Conservation (phyloP, 2,888 invertebrate species). For the Eupithecia abbreviata region DNA sequence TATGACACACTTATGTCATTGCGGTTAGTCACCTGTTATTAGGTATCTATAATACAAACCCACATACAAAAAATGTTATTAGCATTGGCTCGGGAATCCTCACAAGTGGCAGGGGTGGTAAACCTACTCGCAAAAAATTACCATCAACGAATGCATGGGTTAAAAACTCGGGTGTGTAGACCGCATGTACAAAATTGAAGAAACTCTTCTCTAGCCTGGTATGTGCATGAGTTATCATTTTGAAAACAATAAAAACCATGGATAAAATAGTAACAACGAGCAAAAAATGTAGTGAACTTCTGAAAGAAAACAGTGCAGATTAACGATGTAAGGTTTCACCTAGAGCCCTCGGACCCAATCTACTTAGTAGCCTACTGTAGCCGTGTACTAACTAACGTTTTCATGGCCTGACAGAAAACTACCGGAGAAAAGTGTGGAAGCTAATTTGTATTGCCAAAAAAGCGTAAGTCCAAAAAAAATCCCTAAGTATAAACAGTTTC, state of each 20-base stretch:
- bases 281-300: constrained; percentile 55
- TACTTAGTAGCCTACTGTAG: constrained; percentile 60
- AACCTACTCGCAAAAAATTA: constrained; percentile 49
- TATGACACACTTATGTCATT: constrained; percentile 14
- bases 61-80: constrained; percentile 52
- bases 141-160: not conserved
- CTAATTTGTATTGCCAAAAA: not conserved
- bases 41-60: constrained; percentile 28
- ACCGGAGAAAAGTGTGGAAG: constrained; percentile 15
- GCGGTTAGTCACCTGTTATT: constrained; percentile 7
- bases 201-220: not conserved
- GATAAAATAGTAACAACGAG: not conserved
- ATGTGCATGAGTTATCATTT: not conserved
- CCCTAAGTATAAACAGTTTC: not conserved
- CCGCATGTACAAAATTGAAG: not conserved
- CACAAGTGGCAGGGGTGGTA: constrained; percentile 58
- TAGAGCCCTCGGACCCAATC: constrained; percentile 58
- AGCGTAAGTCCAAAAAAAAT: not conserved
- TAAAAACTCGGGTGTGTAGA: not conserved
- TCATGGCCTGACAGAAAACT: constrained; percentile 30
- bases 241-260: not conserved
- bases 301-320: constrained; percentile 71
- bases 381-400: constrained; percentile 49
- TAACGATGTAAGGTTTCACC: constrained; percentile 71
- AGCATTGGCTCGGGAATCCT: constrained; percentile 69